Base-by-base conservation (phyloP, 2,888 invertebrate species). In the Plebejus anna region DNA sequence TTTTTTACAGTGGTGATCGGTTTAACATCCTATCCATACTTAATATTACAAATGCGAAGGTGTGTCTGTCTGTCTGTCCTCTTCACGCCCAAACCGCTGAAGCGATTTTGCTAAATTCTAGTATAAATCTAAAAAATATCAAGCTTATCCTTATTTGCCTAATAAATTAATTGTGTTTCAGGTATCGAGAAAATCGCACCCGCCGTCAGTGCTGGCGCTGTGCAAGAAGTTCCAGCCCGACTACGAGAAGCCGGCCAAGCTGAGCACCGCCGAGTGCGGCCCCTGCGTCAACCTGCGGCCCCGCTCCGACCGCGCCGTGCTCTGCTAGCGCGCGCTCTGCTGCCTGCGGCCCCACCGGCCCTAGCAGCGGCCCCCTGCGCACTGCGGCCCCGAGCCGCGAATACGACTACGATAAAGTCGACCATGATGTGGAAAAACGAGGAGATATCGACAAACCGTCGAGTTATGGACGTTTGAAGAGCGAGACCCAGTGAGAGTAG, bases 141-240 rank as follows among this genome's bases (percentile, higher is more conserved):
- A 2, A 2, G 32, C 32, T 32, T 32, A 32, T 32, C 32, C 2
- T 1, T 32, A 32, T 32, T 32, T 32, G 32, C 32, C 32, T 32
- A 32, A 1, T 32, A 32, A 32, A 32, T 32, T 32, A 32, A 32
- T 32, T 32, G 32, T 32, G 11, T 77, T 79, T 7, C 88, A 93
- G 93, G 93, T 94, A 79, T 95, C 95, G 79, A 95, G 95, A 84
- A 95, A 95, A 83, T 95, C 95, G 57, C 94, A 94, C 84, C 93
- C 95, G 83, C 92, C 95, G 13, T 94, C 94, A 3, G 94, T 94
- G 83, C 88, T 93, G 76, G 93, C 92, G 83, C 89, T 94, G 75
- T 94, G 94, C 89, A 94, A 94, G 89, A 93, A 94, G 87, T 94
- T 94, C 89, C 94, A 94, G 87, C 90, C 92, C 76, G 93, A 92